Conservation (phyloP, 2,888 invertebrate species). For the Synanthedon vespiformis region DNA sequence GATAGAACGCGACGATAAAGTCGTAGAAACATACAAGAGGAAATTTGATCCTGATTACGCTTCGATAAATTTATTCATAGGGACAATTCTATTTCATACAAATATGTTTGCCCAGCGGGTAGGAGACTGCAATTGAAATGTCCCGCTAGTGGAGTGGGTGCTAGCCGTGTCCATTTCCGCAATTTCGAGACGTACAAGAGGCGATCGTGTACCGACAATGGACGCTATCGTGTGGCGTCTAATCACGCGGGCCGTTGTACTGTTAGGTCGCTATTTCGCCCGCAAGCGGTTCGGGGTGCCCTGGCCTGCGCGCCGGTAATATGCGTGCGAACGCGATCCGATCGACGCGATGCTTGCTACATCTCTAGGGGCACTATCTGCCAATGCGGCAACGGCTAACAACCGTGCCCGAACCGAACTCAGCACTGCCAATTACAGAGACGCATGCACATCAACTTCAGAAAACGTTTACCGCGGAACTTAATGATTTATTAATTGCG, state of each 20-base stretch:
- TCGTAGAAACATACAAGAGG: not conserved
- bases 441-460: not conserved
- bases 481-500: not conserved
- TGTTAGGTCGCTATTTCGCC: conserved; percentile 55
- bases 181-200: conserved; percentile 64
- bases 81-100: conserved; percentile 34
- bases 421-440: not conserved
- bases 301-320: conserved; percentile 37
- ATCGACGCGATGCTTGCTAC: conserved; percentile 31
- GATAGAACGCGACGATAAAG: not conserved
- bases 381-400: conserved; percentile 35
- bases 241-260: conserved; percentile 61
- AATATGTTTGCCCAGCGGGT: conserved; percentile 41
- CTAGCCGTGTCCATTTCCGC: conserved; percentile 63
- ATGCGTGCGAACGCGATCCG: conserved; percentile 66
- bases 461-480: not conserved
- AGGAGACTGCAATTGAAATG: conserved; percentile 59
- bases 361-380: conserved; percentile 19
- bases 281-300: conserved; percentile 25
- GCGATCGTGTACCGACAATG: conserved; percentile 67
- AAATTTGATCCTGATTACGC: not conserved
- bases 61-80: not conserved
- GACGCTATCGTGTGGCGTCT: conserved; percentile 67
- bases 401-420: conserved; percentile 23
- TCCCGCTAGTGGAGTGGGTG: conserved; percentile 61